These are phyloP conservation scores for Drosophila lini DNA, from an alignment of 1,140 invertebrate genomes.

Conservation along the genomic window DNA sequence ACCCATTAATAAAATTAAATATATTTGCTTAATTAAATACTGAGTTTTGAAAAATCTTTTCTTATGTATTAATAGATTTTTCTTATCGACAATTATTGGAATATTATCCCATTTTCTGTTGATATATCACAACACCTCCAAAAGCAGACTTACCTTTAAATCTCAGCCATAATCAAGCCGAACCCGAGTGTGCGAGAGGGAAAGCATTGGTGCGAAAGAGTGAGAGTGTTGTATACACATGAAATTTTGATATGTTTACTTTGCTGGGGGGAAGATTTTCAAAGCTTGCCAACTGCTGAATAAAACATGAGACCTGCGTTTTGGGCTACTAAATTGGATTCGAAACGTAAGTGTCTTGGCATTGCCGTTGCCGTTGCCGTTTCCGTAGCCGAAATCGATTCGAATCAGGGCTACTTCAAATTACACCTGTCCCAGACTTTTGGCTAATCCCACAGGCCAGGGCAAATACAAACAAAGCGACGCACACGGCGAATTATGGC, in stretches of 20 bases:
- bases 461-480: conserved; percentile 9
- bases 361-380: conserved; percentile 10
- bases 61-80: background rate
- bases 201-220: conserved; percentile 17
- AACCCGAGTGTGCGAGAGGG: background rate
- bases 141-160: conserved; percentile 47
- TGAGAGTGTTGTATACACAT: conserved; percentile 40
- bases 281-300: conserved; percentile 37
- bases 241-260: conserved; percentile 48
- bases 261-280: conserved; percentile 24
- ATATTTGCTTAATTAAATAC: background rate
- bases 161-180: conserved; percentile 19
- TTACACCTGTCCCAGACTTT: conserved; percentile 50
- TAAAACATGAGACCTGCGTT: conserved; percentile 54
- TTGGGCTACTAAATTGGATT: conserved; percentile 46
- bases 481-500: conserved; percentile 34
- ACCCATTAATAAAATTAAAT: no score
- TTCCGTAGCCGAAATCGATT: conserved; percentile 38
- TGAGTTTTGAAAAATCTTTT: background rate
- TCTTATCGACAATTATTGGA: no score
- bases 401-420: conserved; percentile 51
- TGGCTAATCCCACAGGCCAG: conserved; percentile 47
- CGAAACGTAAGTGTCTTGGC: conserved; percentile 35
- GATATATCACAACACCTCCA: background rate
- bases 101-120: background rate